These are phyloP conservation scores for Mellilla xanthometata DNA, from an alignment of 2,888 invertebrate genomes.

Conservation along the genomic window DNA sequence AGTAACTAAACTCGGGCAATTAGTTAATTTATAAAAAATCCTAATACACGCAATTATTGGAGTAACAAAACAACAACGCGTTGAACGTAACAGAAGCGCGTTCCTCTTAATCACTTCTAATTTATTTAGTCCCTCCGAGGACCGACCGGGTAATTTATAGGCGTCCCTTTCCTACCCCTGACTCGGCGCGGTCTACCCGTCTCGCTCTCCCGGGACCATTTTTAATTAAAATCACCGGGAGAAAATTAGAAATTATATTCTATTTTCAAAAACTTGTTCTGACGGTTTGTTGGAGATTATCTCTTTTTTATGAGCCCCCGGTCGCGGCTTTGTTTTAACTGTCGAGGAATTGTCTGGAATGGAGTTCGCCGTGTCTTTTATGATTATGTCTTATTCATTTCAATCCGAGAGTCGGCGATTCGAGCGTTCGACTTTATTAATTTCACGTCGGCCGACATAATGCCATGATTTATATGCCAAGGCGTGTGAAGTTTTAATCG, in stretches of 20 bases:
- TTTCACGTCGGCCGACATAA: slow-evolving; percentile 28
- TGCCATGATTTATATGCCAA: slow-evolving; percentile 31
- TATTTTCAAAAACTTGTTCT: slow-evolving; percentile 82
- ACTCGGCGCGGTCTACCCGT: slow-evolving; percentile 50
- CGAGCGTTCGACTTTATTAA: slow-evolving; percentile 53
- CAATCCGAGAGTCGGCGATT: slow-evolving; percentile 59
- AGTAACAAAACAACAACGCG: slow-evolving; percentile 66
- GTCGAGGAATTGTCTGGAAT: slow-evolving; percentile 71
- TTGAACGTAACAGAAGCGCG: slow-evolving; percentile 72
- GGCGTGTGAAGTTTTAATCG: slow-evolving; percentile 33
- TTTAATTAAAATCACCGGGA: slow-evolving; percentile 82
- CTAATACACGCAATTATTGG: slow-evolving; percentile 43
- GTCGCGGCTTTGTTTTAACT: slow-evolving; percentile 76
- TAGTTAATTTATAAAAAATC: slow-evolving; percentile 37
- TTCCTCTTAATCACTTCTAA: slow-evolving; percentile 81
- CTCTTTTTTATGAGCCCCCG: slow-evolving; percentile 80
- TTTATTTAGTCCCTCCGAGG: slow-evolving; percentile 79
- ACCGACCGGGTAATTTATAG: slow-evolving; percentile 72
- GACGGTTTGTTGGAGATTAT: slow-evolving; percentile 80
- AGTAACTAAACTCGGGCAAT: slow-evolving; percentile 6
- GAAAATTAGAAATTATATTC: slow-evolving; percentile 83
- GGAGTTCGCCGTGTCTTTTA: slow-evolving; percentile 64
- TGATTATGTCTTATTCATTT: slow-evolving; percentile 71
- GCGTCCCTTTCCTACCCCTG: slow-evolving; percentile 67
- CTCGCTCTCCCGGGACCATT: slow-evolving; percentile 77